Evolutionary conservation across 2,888 invertebrate species (phyloP).

Genomic region (Protophormia terraenovae): DNA sequence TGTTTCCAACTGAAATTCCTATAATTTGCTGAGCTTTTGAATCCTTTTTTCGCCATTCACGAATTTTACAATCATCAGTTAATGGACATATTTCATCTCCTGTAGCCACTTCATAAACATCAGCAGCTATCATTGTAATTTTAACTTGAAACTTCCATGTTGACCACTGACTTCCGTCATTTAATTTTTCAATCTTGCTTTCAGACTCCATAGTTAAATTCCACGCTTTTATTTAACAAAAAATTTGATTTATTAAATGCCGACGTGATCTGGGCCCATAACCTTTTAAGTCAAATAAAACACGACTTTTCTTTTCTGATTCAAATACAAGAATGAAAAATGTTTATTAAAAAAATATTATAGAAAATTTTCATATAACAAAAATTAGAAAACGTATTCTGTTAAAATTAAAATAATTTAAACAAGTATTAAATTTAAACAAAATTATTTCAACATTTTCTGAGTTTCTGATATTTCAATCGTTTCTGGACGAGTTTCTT

Average conservation of each 20-base stretch:
- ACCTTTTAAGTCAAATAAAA: neutral
- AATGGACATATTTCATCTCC: conserved; percentile 2
- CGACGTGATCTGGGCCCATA: neutral
- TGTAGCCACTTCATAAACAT: neutral
- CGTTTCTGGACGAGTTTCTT: too few relatives aligned
- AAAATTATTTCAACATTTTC: too few relatives aligned
- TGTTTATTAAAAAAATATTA: too few relatives aligned
- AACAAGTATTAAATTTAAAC: too few relatives aligned
- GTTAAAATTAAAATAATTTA: too few relatives aligned
- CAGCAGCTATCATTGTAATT: neutral
- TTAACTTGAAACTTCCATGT: neutral
- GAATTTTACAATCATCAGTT: neutral
- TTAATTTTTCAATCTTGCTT: neutral
- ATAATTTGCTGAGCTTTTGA: neutral
- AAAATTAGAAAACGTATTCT: too few relatives aligned
- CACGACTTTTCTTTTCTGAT: neutral
- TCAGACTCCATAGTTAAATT: neutral
- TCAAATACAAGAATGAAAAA: too few relatives aligned
- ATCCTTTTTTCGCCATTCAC: neutral
- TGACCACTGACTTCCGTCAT: neutral
- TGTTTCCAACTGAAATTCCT: neutral
- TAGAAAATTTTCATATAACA: too few relatives aligned
- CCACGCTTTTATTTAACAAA: too few relatives aligned
- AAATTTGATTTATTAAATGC: neutral
- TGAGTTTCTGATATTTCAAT: too few relatives aligned